Evolutionary conservation across 2,113 vertebrate species (phyloP), one percentile per base, ranked within the genome.

Genomic region (Oncorhynchus clarkii): DNA sequence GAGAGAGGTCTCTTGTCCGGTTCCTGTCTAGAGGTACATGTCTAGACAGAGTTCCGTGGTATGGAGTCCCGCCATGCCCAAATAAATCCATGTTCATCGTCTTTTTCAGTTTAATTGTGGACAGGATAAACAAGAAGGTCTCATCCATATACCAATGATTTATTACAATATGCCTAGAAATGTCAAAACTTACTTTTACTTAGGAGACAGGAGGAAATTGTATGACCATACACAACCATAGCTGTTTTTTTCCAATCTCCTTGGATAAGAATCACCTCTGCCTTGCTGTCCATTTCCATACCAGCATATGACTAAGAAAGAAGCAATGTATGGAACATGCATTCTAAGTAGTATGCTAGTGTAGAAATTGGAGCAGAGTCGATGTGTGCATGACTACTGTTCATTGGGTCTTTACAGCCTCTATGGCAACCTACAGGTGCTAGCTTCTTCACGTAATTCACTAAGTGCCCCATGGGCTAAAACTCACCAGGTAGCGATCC

Each of bases 251-350:
- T 68, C 29, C 18, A 68, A 65, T 71, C 34, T 39, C 71, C 48
- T 57, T 60, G 24, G 74, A 72, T 66, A 20, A 70, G 14, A 60
- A 70, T 64, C 59, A 74, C 45, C 48, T 24, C 20, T 11, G 57
- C 59, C 20, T 16, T 64, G 67, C 39, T 48, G 51, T 24, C 8
- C 9, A 39, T 39, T 39, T 9, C 39, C 39, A 39, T 45, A 45
- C 39, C 9, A 45, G 9, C 39, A 45, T 45, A 45, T 45, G 39
- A 45, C 39, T 45, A 45, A 45, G 39, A 11, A 45, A 45, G 39
- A 45, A 45, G 39, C 39, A 45, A 45, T 45, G 39, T 45, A 45
- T 45, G 39, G 39, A 11, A 6, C 39, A 45, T 45, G 39, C 39
- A 45, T 45, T 45, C 39, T 11, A 45, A 45, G 9, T 45, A 45